Evolutionary conservation across 1,140 invertebrate genomes (phyloP), one percentile per base, ranked within the genome.

Genomic region (Adelges cooleyi): DNA sequence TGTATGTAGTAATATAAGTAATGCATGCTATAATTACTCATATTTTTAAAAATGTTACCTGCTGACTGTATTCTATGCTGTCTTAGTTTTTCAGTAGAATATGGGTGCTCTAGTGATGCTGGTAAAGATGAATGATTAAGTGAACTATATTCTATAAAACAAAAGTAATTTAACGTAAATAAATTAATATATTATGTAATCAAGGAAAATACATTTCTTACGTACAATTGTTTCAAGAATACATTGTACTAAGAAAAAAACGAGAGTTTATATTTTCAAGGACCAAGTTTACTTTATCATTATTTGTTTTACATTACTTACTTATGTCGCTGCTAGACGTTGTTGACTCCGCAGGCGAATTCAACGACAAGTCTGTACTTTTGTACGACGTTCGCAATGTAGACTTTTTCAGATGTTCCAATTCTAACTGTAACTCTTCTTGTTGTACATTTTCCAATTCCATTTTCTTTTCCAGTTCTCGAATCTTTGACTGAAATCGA

Each of bases 361-460:
- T 46, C 1, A 59, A 49, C 22, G 49, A n/a, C 15, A 54, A 18
- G 11, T 51, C 49, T 22, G 15, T 46, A n/a, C 17, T 27, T 36
- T 46, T 62, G 13, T 62, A 48, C 18, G 40, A 29, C 18, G 56
- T 46, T 59, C 44, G 33, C 13, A 27, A 38, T 3, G 67, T 56
- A 15, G 71, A 56, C 48, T 74, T 66, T 69, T 76, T 77, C 52
- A 79, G 72, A 40, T 76, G 71, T 65, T 77, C 75, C 75, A 83
- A 77, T 72, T 84, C 80, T 48, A 80, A 70, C 36, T 78, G 72
- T 9, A 83, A 72, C 68, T 82, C 80, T 67, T 82, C 77, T 68
- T 84, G 82, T 33, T 77, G 76, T n/a, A 81, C 75, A 70, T 80
- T 80, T 70, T 84, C 81, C 20, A 80, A 71, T 69, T 82, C 78